Percentiles rank a stretch among this genome's conserved stretches.
Conservation (phyloP, 37 sponge, comb jelly and placozoan species). For the Halisarca cf. caerulea region DNA sequence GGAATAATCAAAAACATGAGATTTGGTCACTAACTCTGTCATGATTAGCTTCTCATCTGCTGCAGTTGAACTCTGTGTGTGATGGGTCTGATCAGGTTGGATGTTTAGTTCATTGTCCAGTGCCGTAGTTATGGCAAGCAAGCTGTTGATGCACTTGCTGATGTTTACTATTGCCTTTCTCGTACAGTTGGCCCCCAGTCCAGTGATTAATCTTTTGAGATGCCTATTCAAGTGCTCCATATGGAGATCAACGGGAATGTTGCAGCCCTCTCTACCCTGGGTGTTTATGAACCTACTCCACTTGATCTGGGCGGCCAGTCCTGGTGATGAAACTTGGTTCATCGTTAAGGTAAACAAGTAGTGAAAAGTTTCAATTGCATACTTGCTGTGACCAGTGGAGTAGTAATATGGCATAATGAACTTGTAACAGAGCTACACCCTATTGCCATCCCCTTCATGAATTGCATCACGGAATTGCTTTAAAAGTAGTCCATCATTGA, state of each 20-base stretch:
- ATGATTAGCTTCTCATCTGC: no score
- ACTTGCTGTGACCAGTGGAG: conserved; percentile 3
- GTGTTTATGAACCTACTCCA: conserved; percentile 12
- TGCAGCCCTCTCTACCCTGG: neutral
- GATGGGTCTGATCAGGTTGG: no score
- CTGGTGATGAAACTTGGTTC: neutral
- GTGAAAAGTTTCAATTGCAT: conserved; percentile 30
- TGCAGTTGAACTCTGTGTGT: no score
- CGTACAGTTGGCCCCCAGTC: neutral
- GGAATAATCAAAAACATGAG: no score
- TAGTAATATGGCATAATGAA: conserved; percentile 31
- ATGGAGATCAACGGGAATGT: conserved; percentile 13
- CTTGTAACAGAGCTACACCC: conserved; percentile 36
- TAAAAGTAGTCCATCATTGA: no score
- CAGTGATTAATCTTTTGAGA: neutral
- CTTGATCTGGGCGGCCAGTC: neutral
- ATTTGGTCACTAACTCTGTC: no score
- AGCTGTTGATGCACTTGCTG: no score
- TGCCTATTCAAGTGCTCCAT: conserved; percentile 9
- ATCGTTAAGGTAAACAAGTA: neutral
- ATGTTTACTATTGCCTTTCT: neutral
- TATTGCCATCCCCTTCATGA: conserved; percentile 40
- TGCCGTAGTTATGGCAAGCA: no score
- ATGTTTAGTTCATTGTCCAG: no score
- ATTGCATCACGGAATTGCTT: conserved; percentile 48